Percentiles rank a stretch among this genome's conserved stretches.
phyloP scores from a whole-genome alignment of 2,113 vertebrate species.

The Hippocampus barbouri region DNA sequence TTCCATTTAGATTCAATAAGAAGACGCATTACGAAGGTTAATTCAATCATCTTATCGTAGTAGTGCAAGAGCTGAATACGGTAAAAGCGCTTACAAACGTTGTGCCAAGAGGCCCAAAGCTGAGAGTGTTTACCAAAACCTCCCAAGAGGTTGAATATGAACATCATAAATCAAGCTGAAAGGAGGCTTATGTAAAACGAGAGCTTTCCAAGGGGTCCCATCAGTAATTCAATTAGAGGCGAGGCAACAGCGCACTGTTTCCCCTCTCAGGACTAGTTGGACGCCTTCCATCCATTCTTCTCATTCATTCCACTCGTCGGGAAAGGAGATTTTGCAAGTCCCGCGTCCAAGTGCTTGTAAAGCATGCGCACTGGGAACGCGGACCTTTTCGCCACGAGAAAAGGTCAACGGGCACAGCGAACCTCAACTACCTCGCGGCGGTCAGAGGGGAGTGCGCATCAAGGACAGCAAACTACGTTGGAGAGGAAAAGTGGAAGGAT shows the following conservation, averaged over 20 bases:
- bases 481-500: conserved; percentile 13
- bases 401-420: conserved; percentile 17
- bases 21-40: background rate
- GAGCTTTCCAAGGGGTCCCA: conserved; percentile 16
- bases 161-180: conserved; percentile 5
- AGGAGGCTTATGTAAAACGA: conserved; percentile 28
- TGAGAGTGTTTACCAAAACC: conserved; percentile 8
- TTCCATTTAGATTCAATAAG: background rate
- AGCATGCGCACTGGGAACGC: conserved; percentile 22
- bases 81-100: background rate
- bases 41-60: background rate
- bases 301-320: conserved; percentile 47
- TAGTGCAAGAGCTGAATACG: background rate
- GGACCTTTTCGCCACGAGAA: conserved; percentile 6
- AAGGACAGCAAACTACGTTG: background rate
- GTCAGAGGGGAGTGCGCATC: background rate
- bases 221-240: conserved; percentile 51
- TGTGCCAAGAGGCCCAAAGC: conserved; percentile 1
- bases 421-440: conserved; percentile 22
- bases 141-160: conserved; percentile 9
- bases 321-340: conserved; percentile 39
- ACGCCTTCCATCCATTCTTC: conserved; percentile 47
- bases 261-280: conserved; percentile 42
- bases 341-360: conserved; percentile 15
- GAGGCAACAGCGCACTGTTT: conserved; percentile 39